phyloP scores from a whole-genome alignment of 2,797 vertebrate species.

The Rhabdophis nuchalis region DNA sequence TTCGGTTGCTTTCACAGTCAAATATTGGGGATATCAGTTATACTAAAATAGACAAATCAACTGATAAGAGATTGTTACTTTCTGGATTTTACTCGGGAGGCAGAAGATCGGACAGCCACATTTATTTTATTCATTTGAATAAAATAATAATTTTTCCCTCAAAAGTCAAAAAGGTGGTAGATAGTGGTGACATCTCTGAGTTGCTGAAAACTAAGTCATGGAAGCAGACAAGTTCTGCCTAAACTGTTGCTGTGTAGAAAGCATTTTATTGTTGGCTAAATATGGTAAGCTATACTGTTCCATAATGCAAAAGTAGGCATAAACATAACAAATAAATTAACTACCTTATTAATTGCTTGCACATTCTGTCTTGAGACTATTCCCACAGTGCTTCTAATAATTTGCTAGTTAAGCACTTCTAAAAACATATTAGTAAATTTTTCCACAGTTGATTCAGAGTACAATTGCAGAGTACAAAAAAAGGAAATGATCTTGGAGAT shows the following conservation, averaged over 20 bases:
- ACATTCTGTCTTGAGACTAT: neutral
- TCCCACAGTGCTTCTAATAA: neutral
- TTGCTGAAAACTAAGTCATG: neutral
- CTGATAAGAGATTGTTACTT: too few species aligned
- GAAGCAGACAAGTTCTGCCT: neutral
- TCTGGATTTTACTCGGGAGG: neutral
- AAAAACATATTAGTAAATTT: neutral
- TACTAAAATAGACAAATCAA: neutral
- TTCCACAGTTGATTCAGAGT: neutral
- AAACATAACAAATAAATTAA: neutral
- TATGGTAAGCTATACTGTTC: neutral
- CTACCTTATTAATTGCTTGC: neutral
- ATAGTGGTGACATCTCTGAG: neutral
- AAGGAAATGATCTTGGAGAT: neutral
- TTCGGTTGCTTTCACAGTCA: conserved; percentile 9
- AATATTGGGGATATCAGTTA: neutral
- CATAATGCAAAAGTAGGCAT: neutral
- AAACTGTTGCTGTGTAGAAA: neutral
- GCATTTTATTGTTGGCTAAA: neutral
- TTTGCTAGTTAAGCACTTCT: neutral
- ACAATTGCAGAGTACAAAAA: neutral
- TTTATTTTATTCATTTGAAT: neutral
- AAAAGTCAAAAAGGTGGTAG: neutral
- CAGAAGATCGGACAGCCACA: neutral
- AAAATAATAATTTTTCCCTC: neutral